A percentile compares a stretch with the other conserved stretches of the same genome.
These are phyloP conservation scores for Celastrina argiolus DNA, from an alignment of 2,888 invertebrate species.

Conservation along the genomic window DNA sequence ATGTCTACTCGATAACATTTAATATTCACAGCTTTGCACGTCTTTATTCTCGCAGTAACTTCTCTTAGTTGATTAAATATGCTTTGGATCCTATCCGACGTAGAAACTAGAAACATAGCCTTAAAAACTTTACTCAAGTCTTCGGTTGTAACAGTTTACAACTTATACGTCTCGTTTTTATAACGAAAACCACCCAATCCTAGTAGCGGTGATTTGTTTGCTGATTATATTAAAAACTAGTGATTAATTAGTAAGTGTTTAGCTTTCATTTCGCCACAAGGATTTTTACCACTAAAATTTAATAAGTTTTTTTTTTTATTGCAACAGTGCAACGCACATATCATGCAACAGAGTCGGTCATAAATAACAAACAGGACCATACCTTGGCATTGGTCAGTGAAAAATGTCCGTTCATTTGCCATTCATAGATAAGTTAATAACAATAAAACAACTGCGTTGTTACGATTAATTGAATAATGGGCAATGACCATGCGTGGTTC, in stretches of 20 bases:
- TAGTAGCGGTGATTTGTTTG: not conserved
- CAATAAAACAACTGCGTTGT: not conserved
- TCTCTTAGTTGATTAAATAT: slow-evolving; percentile 8
- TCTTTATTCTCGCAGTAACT: slow-evolving; percentile 1
- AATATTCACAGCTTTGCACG: not conserved
- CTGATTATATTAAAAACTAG: not conserved
- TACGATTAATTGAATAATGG: slow-evolving; percentile 11
- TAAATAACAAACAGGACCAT: too few relatives aligned
- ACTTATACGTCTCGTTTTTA: not conserved
- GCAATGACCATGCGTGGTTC: not conserved
- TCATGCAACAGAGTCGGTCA: too few relatives aligned
- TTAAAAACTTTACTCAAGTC: not conserved
- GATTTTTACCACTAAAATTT: too few relatives aligned
- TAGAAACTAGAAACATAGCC: not conserved
- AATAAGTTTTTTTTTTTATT: too few relatives aligned
- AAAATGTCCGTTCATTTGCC: not conserved
- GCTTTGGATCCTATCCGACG: not conserved
- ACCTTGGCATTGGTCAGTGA: not conserved
- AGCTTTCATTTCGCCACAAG: not conserved
- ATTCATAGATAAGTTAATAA: not conserved
- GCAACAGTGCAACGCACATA: too few relatives aligned
- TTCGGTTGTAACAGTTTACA: slow-evolving; percentile 1
- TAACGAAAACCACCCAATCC: not conserved
- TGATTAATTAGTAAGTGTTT: too few relatives aligned
- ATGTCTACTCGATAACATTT: not conserved